phyloP scores from a whole-genome alignment of 2,113 vertebrate genomes.

The Poecile atricapillus region DNA sequence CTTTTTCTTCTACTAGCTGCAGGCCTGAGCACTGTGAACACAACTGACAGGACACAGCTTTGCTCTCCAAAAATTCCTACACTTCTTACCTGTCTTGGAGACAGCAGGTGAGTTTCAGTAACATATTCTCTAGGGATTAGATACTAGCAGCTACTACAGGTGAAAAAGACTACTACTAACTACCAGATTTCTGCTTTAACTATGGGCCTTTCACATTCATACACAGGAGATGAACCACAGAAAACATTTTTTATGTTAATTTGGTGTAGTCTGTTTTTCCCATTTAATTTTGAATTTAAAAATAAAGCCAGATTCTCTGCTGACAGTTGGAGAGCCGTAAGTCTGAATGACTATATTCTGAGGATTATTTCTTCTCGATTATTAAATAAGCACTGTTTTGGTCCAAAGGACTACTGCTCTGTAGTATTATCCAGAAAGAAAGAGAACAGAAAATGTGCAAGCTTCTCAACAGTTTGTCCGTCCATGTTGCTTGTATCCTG shows the following conservation, averaged over 20 bases:
- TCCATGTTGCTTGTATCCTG: fast-evolving
- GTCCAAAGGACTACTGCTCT: not conserved
- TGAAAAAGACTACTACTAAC: not conserved
- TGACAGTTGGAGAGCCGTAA: not conserved
- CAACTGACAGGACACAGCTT: not conserved
- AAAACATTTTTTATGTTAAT: not conserved
- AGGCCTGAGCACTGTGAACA: not conserved
- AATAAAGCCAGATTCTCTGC: not conserved
- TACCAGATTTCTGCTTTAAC: not conserved
- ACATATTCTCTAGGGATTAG: not conserved
- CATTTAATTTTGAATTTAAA: not conserved
- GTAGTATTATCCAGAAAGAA: not conserved
- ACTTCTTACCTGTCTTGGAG: not conserved
- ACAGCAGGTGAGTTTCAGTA: not conserved
- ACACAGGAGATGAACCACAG: not conserved
- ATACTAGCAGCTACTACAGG: not conserved
- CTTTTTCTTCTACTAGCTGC: not conserved
- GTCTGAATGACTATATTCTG: not conserved
- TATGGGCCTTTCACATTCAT: not conserved
- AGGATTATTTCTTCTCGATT: not conserved
- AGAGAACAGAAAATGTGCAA: not conserved
- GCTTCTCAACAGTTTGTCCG: not conserved
- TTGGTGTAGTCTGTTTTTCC: not conserved
- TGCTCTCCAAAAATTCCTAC: not conserved
- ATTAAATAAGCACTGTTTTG: not conserved